These are phyloP conservation scores for Osedax frankpressi DNA, from an alignment of 2,888 invertebrate species.

Conservation along the genomic window DNA sequence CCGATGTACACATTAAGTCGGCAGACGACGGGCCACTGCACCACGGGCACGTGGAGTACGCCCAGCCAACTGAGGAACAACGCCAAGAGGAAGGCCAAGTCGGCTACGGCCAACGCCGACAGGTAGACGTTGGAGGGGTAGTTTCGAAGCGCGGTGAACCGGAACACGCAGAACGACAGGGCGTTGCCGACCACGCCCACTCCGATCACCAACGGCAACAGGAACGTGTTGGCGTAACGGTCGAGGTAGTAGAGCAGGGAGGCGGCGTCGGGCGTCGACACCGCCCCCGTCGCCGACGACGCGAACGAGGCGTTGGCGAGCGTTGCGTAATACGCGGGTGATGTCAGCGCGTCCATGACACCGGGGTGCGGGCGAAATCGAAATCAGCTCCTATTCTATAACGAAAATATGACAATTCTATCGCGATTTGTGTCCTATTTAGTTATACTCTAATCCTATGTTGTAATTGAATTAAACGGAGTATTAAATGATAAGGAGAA, in stretches of 20 bases:
- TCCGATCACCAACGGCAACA: background rate
- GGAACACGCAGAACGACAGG: constrained; percentile 15
- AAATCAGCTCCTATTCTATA: too few species aligned
- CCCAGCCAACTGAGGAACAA: background rate
- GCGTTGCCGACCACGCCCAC: constrained; percentile 6
- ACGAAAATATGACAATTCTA: too few species aligned
- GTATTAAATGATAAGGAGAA: too few species aligned
- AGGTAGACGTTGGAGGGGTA: constrained; percentile 9
- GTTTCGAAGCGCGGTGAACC: constrained; percentile 2
- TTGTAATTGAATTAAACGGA: too few species aligned
- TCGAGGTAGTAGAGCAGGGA: background rate
- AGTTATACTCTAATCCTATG: too few species aligned
- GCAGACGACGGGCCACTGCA: constrained; percentile 6
- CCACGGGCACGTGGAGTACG: constrained; percentile 7
- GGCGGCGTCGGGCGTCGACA: too few species aligned
- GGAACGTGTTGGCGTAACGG: constrained; percentile 5
- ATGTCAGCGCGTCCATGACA: too few species aligned
- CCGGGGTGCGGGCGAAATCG: too few species aligned
- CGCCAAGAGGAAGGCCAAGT: constrained; percentile 6
- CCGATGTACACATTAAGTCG: background rate
- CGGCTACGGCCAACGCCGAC: constrained; percentile 10
- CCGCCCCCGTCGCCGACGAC: background rate
- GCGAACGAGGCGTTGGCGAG: background rate
- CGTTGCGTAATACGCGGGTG: too few species aligned
- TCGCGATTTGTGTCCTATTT: too few species aligned